Base-by-base conservation (phyloP, 2,113 vertebrate species). In the Otus sunia region DNA sequence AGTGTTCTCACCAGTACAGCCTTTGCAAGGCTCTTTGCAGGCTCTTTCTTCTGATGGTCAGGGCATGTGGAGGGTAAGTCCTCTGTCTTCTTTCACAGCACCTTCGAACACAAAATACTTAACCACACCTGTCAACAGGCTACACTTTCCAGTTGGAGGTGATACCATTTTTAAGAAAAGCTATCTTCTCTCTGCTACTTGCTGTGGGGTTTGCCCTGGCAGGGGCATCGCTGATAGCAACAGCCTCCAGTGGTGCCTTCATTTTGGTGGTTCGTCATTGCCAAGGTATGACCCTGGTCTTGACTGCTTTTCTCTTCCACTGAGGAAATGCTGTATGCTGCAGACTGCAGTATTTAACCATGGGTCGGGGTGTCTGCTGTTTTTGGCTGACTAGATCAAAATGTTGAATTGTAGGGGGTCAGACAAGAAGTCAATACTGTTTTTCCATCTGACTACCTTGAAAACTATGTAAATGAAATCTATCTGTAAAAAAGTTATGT, bases 371-470 rank as follows among this genome's bases (percentile, higher is more conserved):
- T 45, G 2, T 67, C 74, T 86, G 43, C 62, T n/a, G 79, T 68
- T 71, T 71, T 67, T 25, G 75, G 74, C 71, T 94, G 50, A 11
- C 82, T 69, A 29, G 74, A 4, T 76, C 5, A 7, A 86, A 93
- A 39, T 79, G 32, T 58, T 84, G 72, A 89, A 72, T 71, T 92
- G 47, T 66, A 81, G 63, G n/a, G 55, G 27, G 64, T 95, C 75
- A 86, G 91, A 45, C 37, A 55, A 92, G 72, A 92, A 95, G 95
- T 96, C 87, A 74, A 47, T 97, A 72, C 41, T 59, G 12, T 15
- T 93, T 96, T 95, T 95, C 78, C 68, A 85, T 96, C 64, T 94
- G 89, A 26, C 76, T 92, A 72, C 86, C 68, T 84, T n/a, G 14
- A 94, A 94, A 76, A 74, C 79, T 84, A 85, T 66, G 75, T 59